Evolutionary conservation across 1,140 invertebrate genomes (phyloP).

Genomic region (Zaprionus nigranus): DNA sequence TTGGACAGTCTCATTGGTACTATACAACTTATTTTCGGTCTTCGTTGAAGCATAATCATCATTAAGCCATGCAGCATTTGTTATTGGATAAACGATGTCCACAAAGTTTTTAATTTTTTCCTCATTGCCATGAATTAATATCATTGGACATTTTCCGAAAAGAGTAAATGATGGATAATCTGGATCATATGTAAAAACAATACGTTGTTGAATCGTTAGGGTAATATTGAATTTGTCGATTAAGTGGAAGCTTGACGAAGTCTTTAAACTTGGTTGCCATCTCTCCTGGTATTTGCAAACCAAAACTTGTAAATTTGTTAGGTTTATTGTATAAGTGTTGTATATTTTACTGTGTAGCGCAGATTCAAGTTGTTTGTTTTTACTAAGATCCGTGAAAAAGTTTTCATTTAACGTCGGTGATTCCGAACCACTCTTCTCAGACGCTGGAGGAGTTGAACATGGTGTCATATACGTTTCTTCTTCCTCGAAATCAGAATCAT

Average conservation of each 20-base stretch:
- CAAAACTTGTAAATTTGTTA: constrained; percentile 94
- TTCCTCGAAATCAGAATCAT: constrained; percentile 83
- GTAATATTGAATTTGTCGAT: constrained; percentile 96
- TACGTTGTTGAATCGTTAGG: constrained; percentile 91
- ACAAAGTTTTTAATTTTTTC: constrained; percentile 90
- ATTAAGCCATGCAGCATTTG: constrained; percentile 51
- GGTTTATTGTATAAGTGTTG: constrained; percentile 92
- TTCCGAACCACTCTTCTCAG: constrained; percentile 87
- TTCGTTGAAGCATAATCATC: constrained; percentile 84
- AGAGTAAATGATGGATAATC: constrained; percentile 93
- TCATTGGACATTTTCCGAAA: constrained; percentile 92
- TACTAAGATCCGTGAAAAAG: constrained; percentile 55
- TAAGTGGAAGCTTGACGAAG: constrained; percentile 93
- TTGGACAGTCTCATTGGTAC: constrained; percentile 43
- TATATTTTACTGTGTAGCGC: constrained; percentile 91
- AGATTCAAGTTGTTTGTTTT: constrained; percentile 86
- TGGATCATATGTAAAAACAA: constrained; percentile 93
- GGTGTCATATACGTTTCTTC: constrained; percentile 94
- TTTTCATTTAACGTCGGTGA: constrained; percentile 70
- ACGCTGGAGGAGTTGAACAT: constrained; percentile 95
- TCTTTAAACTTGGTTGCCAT: constrained; percentile 93
- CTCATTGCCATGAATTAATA: constrained; percentile 96
- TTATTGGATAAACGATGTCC: constrained; percentile 85
- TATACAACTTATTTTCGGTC: constrained; percentile 30
- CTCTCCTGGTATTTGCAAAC: constrained; percentile 94